Base-by-base conservation (phyloP, 2,797 vertebrate genomes). In the Microtus obscurus region DNA sequence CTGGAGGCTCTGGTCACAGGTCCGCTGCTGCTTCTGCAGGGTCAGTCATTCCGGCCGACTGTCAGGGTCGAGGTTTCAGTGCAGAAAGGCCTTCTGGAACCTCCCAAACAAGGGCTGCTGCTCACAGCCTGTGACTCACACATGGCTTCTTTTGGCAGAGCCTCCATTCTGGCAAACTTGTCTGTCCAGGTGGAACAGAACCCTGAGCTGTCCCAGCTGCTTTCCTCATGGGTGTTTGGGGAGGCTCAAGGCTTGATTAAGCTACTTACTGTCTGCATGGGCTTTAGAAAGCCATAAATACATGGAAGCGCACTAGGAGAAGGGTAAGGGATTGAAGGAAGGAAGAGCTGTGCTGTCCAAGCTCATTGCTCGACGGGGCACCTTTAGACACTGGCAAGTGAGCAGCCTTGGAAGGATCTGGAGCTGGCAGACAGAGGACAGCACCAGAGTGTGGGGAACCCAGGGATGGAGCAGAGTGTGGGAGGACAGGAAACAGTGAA, bases 21-120 rank as follows among this genome's bases (percentile, higher is more conserved):
- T 74, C 61, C 73, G 77, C 31, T n/a, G 34, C 19, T 80, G 17
- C 34, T 71, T 82, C 79, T 65, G 51, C 79, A 69, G 67, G 51
- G 17, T 77, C 73, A 77, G 87, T 83, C 40, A 27, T 19, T 56
- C 45, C 73, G 37, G 63, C 74, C 43, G 56, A 48, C 21, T 40
- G 7, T 74, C 3, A 1, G 56, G 31, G 43, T 89, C 53, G 51
- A 80, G 34, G 61, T 11, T 48, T 77, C 9, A 0, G 78, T 65
- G 67, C n/a, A 93, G 77, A 89, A 85, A 34, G 74, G 53, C 40
- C 69, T 73, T 94, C 82, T 92, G 69, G 81, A 85, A 88, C 25
- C 78, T 94, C 67, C 25, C 27, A 79, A 19, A 21, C 37, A n/a
- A 87, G 77, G 85, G 53, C 61, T 71, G 61, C 53, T 43, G 31